phyloP scores from a whole-genome alignment of 2,888 invertebrate species.

The Catotricha subobsoleta region DNA sequence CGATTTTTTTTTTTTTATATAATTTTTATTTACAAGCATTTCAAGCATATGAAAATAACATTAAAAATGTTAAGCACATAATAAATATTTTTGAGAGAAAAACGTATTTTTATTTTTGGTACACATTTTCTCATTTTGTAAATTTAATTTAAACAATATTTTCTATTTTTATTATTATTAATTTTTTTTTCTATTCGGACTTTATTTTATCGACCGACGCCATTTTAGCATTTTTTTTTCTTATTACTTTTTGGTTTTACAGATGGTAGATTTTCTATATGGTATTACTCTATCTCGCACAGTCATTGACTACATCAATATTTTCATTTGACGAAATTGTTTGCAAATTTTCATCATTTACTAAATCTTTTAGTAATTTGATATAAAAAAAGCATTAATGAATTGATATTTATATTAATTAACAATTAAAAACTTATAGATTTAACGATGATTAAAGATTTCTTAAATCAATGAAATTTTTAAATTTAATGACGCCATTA shows the following conservation, averaged over 20 bases:
- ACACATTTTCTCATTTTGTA: no score
- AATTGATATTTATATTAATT: neutral
- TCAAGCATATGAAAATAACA: neutral
- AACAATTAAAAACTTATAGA: neutral
- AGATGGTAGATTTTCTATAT: no score
- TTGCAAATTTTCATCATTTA: neutral
- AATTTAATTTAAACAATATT: no score
- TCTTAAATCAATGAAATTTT: neutral
- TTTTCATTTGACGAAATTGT: neutral
- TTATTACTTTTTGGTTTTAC: conserved; percentile 2
- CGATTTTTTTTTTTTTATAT: no score
- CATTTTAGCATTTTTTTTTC: neutral
- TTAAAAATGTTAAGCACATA: neutral
- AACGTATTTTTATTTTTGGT: neutral
- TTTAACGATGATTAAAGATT: conserved; percentile 3
- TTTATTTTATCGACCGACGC: neutral
- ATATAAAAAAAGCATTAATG: neutral
- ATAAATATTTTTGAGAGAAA: neutral
- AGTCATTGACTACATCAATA: no score
- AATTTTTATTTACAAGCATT: no score
- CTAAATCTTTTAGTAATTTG: neutral
- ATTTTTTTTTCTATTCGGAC: neutral
- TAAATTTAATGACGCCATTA: conserved; percentile 8
- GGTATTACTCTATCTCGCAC: no score
- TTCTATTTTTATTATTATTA: neutral